Evolutionary conservation across 2,797 vertebrate species (phyloP), one percentile per base, ranked within the genome.

Genomic region (Gallirallus australis): DNA sequence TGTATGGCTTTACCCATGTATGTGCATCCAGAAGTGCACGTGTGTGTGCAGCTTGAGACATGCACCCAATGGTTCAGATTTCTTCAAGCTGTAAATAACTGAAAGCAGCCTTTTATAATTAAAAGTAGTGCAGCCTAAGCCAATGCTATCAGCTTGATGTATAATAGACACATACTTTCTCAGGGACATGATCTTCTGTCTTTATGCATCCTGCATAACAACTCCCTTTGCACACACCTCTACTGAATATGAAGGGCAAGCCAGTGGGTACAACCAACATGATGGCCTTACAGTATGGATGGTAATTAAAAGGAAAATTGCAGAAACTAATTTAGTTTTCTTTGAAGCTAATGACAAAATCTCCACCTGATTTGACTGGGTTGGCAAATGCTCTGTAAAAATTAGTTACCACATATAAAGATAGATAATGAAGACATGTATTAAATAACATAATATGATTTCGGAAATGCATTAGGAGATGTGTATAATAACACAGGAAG

Each of bases 291-390:
- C 6, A 73, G 16, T 76, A 47, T 4, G 17, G 15, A 12, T 54
- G 4, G 21, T n/a, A 82, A 69, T 40, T 79, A 65, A 78, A 86
- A 75, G 54, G 9, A 65, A 90, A 87, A 68, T 48, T 59, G 11
- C 7, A 56, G 63, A 89, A 77, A 64, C 4, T 20, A 16, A 27
- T 70, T 90, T 86, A 77, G 8, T 52, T 89, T 82, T 15, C 13
- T 3, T 17, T 91, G n/a, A 87, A 82, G 20, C 4, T 77, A 60
- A 70, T 71, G 52, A 17, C 13, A 91, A 94, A 94, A 73, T 80
- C 31, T 48, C 21, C 16, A 47, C 50, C 12, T 64, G 35, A 33
- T 83, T 75, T 94, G 40, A 30, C 50, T 40, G 33, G 3, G 6
- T 50, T 68, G 16, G 45, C 19, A 93, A 90, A 81, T 37, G 15